Base-by-base conservation (phyloP, 2,797 vertebrate genomes). In the Dallia pectoralis region DNA sequence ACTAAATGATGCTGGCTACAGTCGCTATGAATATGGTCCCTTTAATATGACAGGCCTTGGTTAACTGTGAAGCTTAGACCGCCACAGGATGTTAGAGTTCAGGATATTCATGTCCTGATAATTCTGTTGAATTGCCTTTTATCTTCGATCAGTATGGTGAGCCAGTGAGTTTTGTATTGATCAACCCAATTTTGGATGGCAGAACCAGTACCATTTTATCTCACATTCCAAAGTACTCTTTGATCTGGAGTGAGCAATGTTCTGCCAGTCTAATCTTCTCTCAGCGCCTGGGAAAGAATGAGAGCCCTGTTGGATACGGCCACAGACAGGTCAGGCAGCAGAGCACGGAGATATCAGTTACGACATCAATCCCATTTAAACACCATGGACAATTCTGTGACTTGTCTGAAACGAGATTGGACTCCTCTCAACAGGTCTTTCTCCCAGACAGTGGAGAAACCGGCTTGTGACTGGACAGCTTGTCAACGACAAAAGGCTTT, bases 401-500 rank as follows among this genome's bases (percentile, higher is more conserved):
- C n/a, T 33, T 30, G 27, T 64, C 18, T 16, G 12, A 29, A 64
- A 64, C 32, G 5, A 16, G 30, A 64, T 63, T 4, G 8, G 62
- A 63, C 62, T 63, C 22, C 53, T 63, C 62, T 18, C 25, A 33
- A 30, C 62, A 18, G 27, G 62, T 16, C 27, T 30, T 14, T 16
- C 32, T 64, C 27, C 62, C 29, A 30, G 62, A 27, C 61, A 4
- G 27, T 32, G 62, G 29, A 64, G 62, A 64, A 64, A 64, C 15
- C 62, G 9, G 30, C 27, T 64, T 64, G 62, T 32, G 62, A 32
- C 29, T 33, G 16, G 15, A 64, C 30, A 7, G 53, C 25, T 59
- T 59, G 62, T 32, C 30, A 32, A 29, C 16, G 29, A 64, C 29
- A 30, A 64, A 64, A 64, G 30, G 62, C 62, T 64, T 64, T 32